Percentiles rank a stretch among this genome's conserved stretches.
phyloP scores from a whole-genome alignment of 2,797 vertebrate genomes.

The Anabacerthia variegaticeps region DNA sequence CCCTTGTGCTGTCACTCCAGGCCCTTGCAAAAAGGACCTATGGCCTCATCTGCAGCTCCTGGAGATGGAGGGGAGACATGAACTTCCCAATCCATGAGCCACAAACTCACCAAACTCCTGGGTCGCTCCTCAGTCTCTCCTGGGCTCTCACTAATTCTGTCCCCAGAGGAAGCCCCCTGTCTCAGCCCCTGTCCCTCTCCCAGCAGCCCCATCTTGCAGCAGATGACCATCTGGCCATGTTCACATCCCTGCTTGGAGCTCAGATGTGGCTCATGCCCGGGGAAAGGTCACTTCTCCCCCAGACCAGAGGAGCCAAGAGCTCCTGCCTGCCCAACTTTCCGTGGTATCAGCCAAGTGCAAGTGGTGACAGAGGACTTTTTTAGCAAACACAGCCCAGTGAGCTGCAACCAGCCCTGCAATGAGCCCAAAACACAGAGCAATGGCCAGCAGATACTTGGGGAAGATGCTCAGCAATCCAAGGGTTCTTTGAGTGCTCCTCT shows the following conservation, averaged over 20 bases:
- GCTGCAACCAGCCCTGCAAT: background rate
- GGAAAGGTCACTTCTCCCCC: background rate
- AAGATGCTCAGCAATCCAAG: background rate
- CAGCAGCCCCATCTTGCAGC: background rate
- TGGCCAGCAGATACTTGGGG: background rate
- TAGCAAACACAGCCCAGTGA: background rate
- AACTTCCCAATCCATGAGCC: background rate
- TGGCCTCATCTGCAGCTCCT: background rate
- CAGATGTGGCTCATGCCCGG: background rate
- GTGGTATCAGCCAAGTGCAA: background rate
- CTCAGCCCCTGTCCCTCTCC: background rate
- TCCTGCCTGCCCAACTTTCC: background rate
- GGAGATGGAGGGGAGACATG: background rate
- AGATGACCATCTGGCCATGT: background rate
- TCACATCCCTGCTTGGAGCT: background rate
- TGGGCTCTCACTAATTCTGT: background rate
- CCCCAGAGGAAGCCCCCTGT: background rate
- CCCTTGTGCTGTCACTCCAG: background rate
- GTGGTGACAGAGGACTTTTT: background rate
- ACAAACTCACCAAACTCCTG: rapidly evolving
- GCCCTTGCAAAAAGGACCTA: background rate
- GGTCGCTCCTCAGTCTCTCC: background rate
- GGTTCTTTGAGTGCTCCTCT: background rate
- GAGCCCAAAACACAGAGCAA: background rate
- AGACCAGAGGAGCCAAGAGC: background rate